Percentiles rank a stretch among this genome's conserved stretches.
Evolutionary conservation across 2,888 invertebrate species (phyloP).

Genomic region (Latrodectus hesperus): DNA sequence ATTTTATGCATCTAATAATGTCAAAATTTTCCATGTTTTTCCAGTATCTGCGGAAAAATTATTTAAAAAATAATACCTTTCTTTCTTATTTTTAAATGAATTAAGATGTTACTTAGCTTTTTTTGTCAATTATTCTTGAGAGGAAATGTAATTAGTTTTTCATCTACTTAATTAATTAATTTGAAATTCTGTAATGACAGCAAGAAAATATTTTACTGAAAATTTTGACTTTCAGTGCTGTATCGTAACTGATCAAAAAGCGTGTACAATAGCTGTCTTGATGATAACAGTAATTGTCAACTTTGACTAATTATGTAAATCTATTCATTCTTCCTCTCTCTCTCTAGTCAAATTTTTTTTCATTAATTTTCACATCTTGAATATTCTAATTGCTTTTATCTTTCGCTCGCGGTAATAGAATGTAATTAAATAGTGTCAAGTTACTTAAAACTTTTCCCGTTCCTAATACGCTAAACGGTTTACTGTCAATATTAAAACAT

Average conservation of each 20-base stretch:
- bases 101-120: no score
- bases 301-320: slow-evolving; percentile 35
- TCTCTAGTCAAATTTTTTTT: slow-evolving; percentile 2
- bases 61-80: no score
- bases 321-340: slow-evolving; percentile 22
- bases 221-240: slow-evolving; percentile 42
- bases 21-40: no score
- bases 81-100: no score
- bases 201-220: slow-evolving; percentile 31
- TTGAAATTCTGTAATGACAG: slow-evolving; percentile 41
- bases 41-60: no score
- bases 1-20: no score
- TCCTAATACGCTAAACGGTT: slow-evolving; percentile 55
- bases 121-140: slow-evolving; percentile 20
- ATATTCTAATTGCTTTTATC: slow-evolving; percentile 47
- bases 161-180: slow-evolving; percentile 50
- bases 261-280: slow-evolving; percentile 4
- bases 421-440: slow-evolving; percentile 62
- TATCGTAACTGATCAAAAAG: slow-evolving; percentile 30
- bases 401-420: slow-evolving; percentile 37
- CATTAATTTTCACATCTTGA: slow-evolving; percentile 15
- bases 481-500: slow-evolving; percentile 61
- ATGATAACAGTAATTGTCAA: slow-evolving; percentile 39
- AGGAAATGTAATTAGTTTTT: slow-evolving; percentile 49
- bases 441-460: slow-evolving; percentile 52